Evolutionary conservation across 2,797 vertebrate species (phyloP).

Genomic region (Apogon talboti): DNA sequence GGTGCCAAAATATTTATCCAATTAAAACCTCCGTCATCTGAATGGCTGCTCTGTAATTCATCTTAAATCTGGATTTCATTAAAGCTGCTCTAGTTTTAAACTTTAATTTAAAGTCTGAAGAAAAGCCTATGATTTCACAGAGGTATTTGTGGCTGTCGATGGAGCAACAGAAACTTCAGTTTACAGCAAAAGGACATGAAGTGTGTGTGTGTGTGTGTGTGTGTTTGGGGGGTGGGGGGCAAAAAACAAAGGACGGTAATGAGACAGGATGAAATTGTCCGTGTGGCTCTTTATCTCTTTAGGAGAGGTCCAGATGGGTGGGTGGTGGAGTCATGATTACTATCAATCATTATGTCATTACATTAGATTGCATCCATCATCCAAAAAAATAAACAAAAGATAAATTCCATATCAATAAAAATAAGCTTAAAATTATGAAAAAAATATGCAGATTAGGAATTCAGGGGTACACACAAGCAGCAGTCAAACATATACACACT

Average conservation of each 20-base stretch:
- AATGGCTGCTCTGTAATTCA: conserved; percentile 17
- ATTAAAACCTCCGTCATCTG: conserved; percentile 38
- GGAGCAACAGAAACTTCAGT: conserved; percentile 3
- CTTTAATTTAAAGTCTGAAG: conserved; percentile 15
- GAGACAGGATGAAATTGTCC: conserved; percentile 40
- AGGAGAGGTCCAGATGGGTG: conserved; percentile 52
- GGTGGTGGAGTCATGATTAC: conserved; percentile 47
- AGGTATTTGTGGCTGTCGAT: conserved; percentile 6
- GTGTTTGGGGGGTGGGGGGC: too few relatives aligned
- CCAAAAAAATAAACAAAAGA: conserved; percentile 5
- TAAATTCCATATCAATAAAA: neutral
- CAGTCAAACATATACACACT: too few relatives aligned
- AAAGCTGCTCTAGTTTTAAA: conserved; percentile 24
- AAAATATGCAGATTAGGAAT: neutral
- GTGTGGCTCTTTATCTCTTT: conserved; percentile 71
- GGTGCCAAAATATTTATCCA: conserved; percentile 67
- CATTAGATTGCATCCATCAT: conserved; percentile 43
- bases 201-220: too few relatives aligned
- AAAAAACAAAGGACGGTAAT: conserved; percentile 14
- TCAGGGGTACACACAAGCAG: neutral
- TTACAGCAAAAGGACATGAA: conserved; percentile 15
- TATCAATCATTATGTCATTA: conserved; percentile 69
- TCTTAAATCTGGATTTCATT: conserved; percentile 41
- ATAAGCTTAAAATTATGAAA: neutral
- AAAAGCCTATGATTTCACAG: conserved; percentile 21